Conservation (phyloP, 1,140 invertebrate species). For the Drosophila ficusphila region DNA sequence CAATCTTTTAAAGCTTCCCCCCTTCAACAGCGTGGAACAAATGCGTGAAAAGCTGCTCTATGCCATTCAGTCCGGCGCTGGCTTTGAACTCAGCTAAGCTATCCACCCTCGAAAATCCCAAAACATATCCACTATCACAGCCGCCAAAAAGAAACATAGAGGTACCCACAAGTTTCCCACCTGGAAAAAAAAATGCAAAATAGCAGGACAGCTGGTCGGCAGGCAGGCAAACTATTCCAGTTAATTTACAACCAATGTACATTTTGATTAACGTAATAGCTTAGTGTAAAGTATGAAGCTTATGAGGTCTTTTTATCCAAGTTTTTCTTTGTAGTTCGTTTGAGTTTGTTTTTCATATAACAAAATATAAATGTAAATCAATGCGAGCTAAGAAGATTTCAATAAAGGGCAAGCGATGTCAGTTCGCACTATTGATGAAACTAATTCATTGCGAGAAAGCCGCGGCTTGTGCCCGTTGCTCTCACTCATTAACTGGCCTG, state of each 20-base stretch:
- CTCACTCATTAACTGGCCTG: conserved; percentile 9
- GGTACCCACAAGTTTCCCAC: conserved; percentile 17
- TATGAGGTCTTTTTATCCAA: conserved; percentile 68
- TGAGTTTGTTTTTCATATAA: conserved; percentile 52
- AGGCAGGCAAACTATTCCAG: conserved; percentile 58
- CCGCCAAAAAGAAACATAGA: conserved; percentile 16
- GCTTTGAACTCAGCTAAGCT: conserved; percentile 96
- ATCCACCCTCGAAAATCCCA: conserved; percentile 3
- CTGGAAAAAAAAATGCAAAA: conserved; percentile 7
- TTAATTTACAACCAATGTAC: conserved; percentile 53
- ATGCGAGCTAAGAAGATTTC: conserved; percentile 17
- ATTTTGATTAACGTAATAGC: conserved; percentile 69
- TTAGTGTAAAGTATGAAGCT: conserved; percentile 70
- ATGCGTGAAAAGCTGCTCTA: conserved; percentile 95
- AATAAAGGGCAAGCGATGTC: conserved; percentile 31
- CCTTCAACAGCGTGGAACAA: conserved; percentile 91
- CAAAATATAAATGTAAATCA: conserved; percentile 67
- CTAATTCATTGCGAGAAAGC: not conserved
- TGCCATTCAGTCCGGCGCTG: conserved; percentile 96
- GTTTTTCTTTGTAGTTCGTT: conserved; percentile 51
- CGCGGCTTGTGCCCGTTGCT: not conserved
- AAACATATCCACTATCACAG: conserved; percentile 57
- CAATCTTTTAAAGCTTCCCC: conserved; percentile 98
- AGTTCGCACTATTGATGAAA: conserved; percentile 11
- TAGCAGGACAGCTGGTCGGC: conserved; percentile 1